Evolutionary conservation across 2,113 vertebrate genomes (phyloP).

Genomic region (Nyctereutes procyonoides): DNA sequence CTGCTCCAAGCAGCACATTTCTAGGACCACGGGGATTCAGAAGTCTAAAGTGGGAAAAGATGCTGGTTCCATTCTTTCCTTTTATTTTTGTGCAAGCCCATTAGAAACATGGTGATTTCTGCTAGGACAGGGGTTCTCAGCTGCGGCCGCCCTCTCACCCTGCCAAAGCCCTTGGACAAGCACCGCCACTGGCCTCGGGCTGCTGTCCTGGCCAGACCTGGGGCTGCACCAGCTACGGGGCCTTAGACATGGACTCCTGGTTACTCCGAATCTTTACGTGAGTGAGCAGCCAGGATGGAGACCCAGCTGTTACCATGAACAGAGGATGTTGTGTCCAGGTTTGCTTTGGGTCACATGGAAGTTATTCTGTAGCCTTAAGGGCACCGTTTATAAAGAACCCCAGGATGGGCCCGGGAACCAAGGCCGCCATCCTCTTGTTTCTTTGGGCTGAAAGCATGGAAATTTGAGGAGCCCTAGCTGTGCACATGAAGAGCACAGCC

Average conservation of each 20-base stretch:
- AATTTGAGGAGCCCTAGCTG: background rate
- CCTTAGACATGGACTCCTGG: too few species aligned
- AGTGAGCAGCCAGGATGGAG: background rate
- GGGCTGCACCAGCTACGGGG: background rate
- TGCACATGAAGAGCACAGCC: fast-evolving
- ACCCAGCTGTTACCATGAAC: fast-evolving
- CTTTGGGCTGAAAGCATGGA: background rate
- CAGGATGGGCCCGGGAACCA: fast-evolving
- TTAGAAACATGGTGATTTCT: fast-evolving
- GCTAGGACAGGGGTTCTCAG: background rate
- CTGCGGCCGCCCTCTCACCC: fast-evolving
- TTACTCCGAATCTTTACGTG: fast-evolving
- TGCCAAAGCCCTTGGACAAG: background rate
- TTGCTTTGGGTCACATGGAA: background rate
- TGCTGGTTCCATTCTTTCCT: fast-evolving
- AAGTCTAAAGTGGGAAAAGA: background rate
- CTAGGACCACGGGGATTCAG: background rate
- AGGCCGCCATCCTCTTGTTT: background rate
- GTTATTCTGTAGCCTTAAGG: background rate
- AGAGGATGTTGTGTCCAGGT: background rate
- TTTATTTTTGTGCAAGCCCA: too few species aligned
- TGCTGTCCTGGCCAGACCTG: fast-evolving
- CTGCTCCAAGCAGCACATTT: background rate
- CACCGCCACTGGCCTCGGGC: background rate
- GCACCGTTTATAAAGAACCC: fast-evolving